Evolutionary conservation across 2,797 vertebrate species (phyloP).

Genomic region (Kryptolebias ocellatus): DNA sequence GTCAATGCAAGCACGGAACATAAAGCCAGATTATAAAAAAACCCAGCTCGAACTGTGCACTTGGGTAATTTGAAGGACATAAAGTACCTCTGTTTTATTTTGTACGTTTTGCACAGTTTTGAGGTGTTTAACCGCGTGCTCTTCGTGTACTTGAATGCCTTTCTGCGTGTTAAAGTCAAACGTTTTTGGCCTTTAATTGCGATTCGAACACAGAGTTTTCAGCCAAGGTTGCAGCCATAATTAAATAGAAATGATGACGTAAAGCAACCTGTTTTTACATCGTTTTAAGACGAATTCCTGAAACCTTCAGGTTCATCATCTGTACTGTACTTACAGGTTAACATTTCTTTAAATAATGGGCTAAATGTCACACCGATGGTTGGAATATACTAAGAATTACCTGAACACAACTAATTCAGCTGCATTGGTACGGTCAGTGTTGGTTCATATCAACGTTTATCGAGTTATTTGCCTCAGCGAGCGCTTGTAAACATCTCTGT

Average conservation of each 20-base stretch:
- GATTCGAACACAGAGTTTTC: no score
- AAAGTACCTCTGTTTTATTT: not conserved
- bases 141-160: slow-evolving; percentile 32
- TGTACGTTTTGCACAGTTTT: not conserved
- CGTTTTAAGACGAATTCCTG: no score
- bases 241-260: not conserved
- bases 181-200: slow-evolving; percentile 44
- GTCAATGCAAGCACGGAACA: slow-evolving; percentile 29
- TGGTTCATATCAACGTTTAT: not conserved
- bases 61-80: slow-evolving; percentile 2
- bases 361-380: not conserved
- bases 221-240: no score
- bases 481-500: not conserved
- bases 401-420: not conserved
- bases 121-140: slow-evolving; percentile 30
- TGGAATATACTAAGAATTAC: no score
- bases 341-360: not conserved
- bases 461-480: not conserved
- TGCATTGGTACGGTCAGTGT: not conserved
- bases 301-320: not conserved
- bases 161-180: slow-evolving; percentile 33
- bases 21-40: slow-evolving; percentile 6
- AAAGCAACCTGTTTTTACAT: no score
- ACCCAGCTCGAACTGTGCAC: slow-evolving; percentile 5
- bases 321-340: not conserved